These are phyloP conservation scores for Anagrus nilaparvatae DNA, from an alignment of 1,140 invertebrate genomes.

Conservation along the genomic window DNA sequence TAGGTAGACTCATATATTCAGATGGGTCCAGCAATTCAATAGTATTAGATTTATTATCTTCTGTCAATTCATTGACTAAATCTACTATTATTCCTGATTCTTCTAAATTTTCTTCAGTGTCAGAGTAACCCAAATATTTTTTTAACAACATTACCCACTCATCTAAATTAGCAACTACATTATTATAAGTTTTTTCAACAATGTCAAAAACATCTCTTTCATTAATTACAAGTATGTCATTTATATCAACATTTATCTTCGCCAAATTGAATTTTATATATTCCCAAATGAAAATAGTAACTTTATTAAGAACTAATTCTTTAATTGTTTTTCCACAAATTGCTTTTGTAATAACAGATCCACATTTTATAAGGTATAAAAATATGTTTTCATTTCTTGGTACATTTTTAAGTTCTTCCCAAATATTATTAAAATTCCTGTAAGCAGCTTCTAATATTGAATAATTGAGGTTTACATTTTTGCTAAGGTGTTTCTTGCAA, in stretches of 20 bases:
- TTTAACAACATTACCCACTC: constrained; percentile 3
- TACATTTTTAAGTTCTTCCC: not conserved
- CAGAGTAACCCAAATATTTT: not conserved
- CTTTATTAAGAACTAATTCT: not conserved
- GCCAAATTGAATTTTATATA: not conserved
- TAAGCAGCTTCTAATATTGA: not conserved
- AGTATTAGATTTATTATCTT: not conserved
- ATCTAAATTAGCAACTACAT: not conserved
- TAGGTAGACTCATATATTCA: constrained; percentile 3
- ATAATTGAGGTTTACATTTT: not conserved
- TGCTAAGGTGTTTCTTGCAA: not conserved
- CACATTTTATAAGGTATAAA: not conserved
- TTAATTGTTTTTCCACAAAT: not conserved
- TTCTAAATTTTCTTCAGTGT: not conserved
- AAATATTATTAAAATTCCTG: not conserved
- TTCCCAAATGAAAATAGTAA: constrained; percentile 3
- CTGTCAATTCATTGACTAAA: no score
- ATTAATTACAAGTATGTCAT: no score
- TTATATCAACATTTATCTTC: not conserved
- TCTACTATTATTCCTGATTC: not conserved
- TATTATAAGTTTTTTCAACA: no score
- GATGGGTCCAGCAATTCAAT: constrained; percentile 3
- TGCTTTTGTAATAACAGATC: not conserved
- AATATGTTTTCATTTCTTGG: not conserved
- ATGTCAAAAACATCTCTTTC: no score